A percentile compares a stretch with the other conserved stretches of the same genome.
These are phyloP conservation scores for Dipodomys ordii DNA, from an alignment of 2,113 vertebrate genomes.

Conservation along the genomic window DNA sequence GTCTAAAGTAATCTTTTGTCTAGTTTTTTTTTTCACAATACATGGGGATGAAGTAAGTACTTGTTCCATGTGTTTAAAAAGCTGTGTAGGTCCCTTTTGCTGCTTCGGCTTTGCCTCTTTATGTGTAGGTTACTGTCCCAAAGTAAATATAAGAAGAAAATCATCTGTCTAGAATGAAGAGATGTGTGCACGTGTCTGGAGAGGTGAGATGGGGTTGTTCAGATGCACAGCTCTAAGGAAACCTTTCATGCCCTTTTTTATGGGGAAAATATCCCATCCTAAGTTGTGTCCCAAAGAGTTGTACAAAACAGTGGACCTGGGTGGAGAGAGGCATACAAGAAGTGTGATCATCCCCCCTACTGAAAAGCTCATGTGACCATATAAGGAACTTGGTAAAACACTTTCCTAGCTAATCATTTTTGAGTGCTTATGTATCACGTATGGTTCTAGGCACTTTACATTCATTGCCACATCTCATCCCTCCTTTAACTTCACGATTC, in stretches of 20 bases:
- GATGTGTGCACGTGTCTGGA: background rate
- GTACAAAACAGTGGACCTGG: background rate
- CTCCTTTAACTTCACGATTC: background rate
- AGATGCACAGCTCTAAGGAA: background rate
- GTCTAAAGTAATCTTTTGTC: background rate
- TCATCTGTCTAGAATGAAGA: background rate
- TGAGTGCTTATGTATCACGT: background rate
- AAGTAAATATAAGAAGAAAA: background rate
- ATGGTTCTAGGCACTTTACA: background rate
- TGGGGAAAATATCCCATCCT: background rate
- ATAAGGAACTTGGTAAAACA: conserved; percentile 6
- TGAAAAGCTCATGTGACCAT: background rate
- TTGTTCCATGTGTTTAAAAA: background rate
- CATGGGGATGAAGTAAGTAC: background rate
- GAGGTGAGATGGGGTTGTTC: too few species aligned
- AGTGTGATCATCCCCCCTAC: background rate
- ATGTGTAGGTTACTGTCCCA: background rate
- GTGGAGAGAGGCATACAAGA: background rate
- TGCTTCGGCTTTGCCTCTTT: background rate
- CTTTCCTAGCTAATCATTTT: background rate
- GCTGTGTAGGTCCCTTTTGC: background rate
- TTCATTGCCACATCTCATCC: background rate
- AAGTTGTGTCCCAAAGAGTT: background rate
- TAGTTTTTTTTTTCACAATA: background rate
- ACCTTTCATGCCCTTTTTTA: background rate